phyloP scores from a whole-genome alignment of 2,888 invertebrate genomes.

The Dolichopus griseipennis region DNA sequence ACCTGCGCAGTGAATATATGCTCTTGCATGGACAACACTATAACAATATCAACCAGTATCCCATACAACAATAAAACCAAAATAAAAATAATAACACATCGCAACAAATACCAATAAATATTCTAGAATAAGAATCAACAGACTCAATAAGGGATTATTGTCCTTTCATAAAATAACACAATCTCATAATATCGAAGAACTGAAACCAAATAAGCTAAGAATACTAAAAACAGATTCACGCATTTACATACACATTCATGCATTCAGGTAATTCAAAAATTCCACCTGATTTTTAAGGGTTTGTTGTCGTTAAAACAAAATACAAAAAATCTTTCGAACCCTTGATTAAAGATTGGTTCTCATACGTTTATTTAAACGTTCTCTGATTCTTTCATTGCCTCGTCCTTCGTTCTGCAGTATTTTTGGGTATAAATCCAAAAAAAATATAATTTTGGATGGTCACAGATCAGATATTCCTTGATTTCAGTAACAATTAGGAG shows the following conservation, averaged over 20 bases:
- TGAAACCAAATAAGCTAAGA: not conserved
- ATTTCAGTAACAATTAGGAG: no score
- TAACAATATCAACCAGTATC: not conserved
- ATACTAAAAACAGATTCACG: not conserved
- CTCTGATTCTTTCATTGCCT: no score
- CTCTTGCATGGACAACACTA: not conserved
- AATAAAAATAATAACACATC: no score
- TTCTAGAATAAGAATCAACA: not conserved
- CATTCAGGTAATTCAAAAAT: not conserved
- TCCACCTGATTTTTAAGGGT: conserved; percentile 1
- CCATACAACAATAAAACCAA: not conserved
- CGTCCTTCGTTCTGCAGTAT: no score
- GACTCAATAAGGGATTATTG: not conserved
- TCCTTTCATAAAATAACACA: not conserved
- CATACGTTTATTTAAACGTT: no score
- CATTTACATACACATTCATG: not conserved
- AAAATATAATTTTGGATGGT: no score
- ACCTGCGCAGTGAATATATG: not conserved
- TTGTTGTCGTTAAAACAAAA: not conserved
- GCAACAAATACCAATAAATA: no score
- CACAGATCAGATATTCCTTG: no score
- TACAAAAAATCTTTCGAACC: no score
- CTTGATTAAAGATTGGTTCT: no score
- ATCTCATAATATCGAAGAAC: not conserved
- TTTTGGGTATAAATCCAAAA: no score